phyloP scores from a whole-genome alignment of 2,797 vertebrate genomes.

The Vireo griseus region DNA sequence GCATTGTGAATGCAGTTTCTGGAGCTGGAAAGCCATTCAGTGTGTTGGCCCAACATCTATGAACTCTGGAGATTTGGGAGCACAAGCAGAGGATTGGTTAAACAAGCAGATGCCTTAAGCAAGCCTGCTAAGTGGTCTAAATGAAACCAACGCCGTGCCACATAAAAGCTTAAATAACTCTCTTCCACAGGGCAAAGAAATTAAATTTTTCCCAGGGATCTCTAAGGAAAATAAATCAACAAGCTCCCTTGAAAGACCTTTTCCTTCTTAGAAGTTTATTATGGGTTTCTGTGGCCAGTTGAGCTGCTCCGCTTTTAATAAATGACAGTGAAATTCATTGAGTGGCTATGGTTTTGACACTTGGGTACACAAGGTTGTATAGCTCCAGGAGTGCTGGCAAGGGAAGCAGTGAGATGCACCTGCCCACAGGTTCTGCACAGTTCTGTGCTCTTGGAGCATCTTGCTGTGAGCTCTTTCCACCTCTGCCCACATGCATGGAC shows the following conservation, averaged over 20 bases:
- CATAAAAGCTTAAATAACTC: background rate
- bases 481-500: fast-evolving
- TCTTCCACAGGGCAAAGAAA: background rate
- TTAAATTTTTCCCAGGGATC: background rate
- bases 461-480: fast-evolving
- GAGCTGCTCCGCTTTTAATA: background rate
- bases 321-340: background rate
- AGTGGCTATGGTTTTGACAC: fast-evolving
- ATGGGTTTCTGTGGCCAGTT: background rate
- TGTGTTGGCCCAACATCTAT: background rate
- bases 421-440: background rate
- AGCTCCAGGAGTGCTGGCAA: background rate
- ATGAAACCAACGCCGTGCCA: background rate
- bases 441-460: background rate
- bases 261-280: background rate
- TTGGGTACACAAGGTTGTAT: fast-evolving
- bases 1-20: background rate
- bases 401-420: background rate
- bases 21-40: background rate
- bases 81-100: background rate
- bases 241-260: background rate
- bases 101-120: background rate
- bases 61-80: background rate
- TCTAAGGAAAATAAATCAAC: background rate
- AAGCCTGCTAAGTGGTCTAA: background rate